Evolutionary conservation across 2,797 vertebrate species (phyloP).

Genomic region (Trichosurus vulpecula): DNA sequence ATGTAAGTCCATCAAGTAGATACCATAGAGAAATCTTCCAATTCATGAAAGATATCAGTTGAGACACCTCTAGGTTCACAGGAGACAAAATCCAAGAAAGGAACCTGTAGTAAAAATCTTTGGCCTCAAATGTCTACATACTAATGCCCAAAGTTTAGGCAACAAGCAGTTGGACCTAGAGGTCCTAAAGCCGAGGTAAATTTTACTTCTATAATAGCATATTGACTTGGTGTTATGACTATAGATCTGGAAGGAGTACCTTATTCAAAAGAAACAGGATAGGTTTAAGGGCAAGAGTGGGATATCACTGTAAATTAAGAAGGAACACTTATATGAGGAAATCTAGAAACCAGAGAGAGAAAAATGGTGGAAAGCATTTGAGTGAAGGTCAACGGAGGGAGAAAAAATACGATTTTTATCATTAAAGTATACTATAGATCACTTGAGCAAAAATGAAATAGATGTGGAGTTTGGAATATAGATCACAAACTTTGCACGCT

Average conservation of each 20-base stretch:
- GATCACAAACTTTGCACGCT: neutral
- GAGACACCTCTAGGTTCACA: no score
- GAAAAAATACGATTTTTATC: neutral
- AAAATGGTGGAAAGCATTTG: neutral
- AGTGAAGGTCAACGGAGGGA: neutral
- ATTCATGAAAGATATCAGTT: no score
- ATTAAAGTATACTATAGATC: neutral
- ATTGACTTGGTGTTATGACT: neutral
- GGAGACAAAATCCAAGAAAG: no score
- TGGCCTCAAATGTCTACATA: no score
- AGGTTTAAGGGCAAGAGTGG: neutral
- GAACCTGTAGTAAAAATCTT: no score
- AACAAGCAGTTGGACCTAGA: no score
- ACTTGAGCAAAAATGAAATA: neutral
- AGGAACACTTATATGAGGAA: neutral
- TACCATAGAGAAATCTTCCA: no score
- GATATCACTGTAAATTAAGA: neutral
- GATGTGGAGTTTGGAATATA: neutral
- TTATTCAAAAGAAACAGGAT: neutral
- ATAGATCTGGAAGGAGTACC: no score
- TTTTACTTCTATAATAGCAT: no score
- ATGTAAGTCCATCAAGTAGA: no score
- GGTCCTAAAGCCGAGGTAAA: no score
- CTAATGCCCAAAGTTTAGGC: no score
- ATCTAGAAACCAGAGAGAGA: neutral